Base-by-base conservation (phyloP, 2,888 invertebrate species). In the Neuroscelio doddi region DNA sequence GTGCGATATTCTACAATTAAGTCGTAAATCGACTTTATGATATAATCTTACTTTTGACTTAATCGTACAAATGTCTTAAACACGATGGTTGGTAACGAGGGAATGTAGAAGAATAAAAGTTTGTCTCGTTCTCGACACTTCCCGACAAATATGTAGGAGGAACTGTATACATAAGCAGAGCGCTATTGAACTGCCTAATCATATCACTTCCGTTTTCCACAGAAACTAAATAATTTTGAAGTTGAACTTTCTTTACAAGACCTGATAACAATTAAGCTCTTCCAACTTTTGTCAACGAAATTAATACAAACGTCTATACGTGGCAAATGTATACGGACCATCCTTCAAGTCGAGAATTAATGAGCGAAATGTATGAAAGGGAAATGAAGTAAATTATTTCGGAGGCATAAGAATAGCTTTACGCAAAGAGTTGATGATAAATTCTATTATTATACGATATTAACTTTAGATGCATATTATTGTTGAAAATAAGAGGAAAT, bases 381-480 rank as follows among this genome's bases (percentile, higher is more conserved):
- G 44, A 27, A 15, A 63, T n/a, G 51, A 29, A 15, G 38, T 32
- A 47, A 59, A 68, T 68, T 61, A 64, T 68, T 64, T 50, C 57
- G 50, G 50, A 64, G 59, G 64, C 59, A 64, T 52, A 46, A 52
- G 41, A 64, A 61, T 61, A 63, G 67, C 67, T 63, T 68, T 67
- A 67, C 51, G 67, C 67, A 64, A 67, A 69, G 61, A 67, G 64
- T 66, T 56, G 66, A 66, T 62, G 56, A 67, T 55, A 69, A 64
- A 69, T 69, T 73, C 68, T 71, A 70, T 70, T 73, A 71, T 70
- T 72, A 68, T 71, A 71, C 67, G 58, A 67, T 73, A 70, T 68
- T 65, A 64, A 70, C 71, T 70, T 62, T 71, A 70, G 67, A 73
- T 68, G 58, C 67, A 68, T 70, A 73, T 69, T 69, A 70, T 70